phyloP scores from a whole-genome alignment of 2,113 vertebrate species.

The Oryzias woworae region DNA sequence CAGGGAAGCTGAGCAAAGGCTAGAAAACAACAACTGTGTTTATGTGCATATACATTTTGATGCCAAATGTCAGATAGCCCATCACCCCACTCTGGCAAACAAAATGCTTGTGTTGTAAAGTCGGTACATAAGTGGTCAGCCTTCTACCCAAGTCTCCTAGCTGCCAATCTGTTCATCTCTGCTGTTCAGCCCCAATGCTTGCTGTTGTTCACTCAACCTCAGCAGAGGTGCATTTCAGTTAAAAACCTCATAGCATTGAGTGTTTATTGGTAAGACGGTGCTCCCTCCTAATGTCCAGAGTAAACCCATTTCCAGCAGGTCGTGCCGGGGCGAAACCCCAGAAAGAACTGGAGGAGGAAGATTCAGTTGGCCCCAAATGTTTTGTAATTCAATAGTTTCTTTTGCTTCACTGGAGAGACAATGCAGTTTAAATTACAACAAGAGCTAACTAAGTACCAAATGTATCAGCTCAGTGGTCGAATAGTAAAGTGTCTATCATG shows the following conservation, averaged over 20 bases:
- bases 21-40: constrained; percentile 27
- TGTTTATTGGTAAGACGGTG: constrained; percentile 56
- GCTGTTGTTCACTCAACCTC: constrained; percentile 59
- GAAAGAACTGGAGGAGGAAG: constrained; percentile 38
- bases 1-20: constrained; percentile 7
- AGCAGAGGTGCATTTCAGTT: constrained; percentile 49
- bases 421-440: neutral
- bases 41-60: constrained; percentile 22
- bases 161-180: constrained; percentile 46
- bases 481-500: no score
- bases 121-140: constrained; percentile 57
- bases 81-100: constrained; percentile 44
- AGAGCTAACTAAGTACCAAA: neutral
- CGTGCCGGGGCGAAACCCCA: constrained; percentile 21
- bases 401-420: neutral
- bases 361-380: constrained; percentile 27
- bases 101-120: constrained; percentile 67
- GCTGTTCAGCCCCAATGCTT: constrained; percentile 27
- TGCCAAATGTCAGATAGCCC: constrained; percentile 40
- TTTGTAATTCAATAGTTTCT: constrained; percentile 14
- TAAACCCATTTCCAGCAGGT: constrained; percentile 49
- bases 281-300: constrained; percentile 44
- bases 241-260: constrained; percentile 44
- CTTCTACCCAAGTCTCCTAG: constrained; percentile 24
- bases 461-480: neutral